Evolutionary conservation across 2,797 vertebrate genomes (phyloP), one percentile per base, ranked within the genome.

Genomic region (Aeoliscus strigatus): DNA sequence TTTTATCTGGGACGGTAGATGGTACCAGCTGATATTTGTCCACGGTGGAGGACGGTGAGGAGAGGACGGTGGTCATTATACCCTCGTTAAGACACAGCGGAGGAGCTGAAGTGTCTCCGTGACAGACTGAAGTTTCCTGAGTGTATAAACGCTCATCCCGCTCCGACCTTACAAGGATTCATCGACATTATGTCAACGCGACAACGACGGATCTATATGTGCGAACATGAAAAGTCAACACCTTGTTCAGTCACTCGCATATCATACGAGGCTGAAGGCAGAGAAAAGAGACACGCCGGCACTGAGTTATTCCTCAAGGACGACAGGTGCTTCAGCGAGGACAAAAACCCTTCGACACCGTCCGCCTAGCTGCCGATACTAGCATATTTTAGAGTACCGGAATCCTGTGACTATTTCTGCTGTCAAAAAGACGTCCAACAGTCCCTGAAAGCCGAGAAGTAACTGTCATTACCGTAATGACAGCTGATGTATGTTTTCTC

Each of bases 211-310:
- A 70, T 71, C 69, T 49, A 43, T 73, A 70, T 47, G 69, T 66
- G 65, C 26, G 54, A 63, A 63, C 73, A 74, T 54, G 62, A 58
- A 70, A 36, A 65, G 63, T 69, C 70, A 81, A 78, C 77, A 73
- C 40, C 61, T 24, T 11, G 52, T 60, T 66, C 66, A 32, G 38
- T 42, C 52, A 4, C 16, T 2, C 44, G 47, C 57, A 56, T 56
- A 31, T 45, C 44, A 53, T 39, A 35, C 49, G 6, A 13, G 50
- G 61, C 35, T 72, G 51, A 64, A 34, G 41, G 23, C 39, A 38
- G 33, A 6, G 9, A 18, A 35, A 50, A 33, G 32, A 10, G 11
- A 32, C 37, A 38, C 24, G 35, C 25, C 45, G n/a, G 39, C 30
- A 16, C 28, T 14, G 18, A 9, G 26, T 29, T 38, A 9, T 37